Percentiles rank a stretch among this genome's conserved stretches.
phyloP scores from a whole-genome alignment of 2,888 invertebrate species.

The Hydroisotoma schaefferi region DNA sequence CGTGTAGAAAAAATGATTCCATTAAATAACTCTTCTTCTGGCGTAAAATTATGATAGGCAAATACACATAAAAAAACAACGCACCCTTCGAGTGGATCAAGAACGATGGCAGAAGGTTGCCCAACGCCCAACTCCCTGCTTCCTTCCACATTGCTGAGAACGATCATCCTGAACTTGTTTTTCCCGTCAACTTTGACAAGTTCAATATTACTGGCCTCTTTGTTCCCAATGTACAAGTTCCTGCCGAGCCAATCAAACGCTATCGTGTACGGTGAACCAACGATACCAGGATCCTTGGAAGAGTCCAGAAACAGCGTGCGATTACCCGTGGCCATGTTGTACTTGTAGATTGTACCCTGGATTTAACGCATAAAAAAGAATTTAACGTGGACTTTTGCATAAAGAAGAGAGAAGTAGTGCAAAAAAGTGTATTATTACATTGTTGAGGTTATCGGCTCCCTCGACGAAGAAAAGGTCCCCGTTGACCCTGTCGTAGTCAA shows the following conservation, averaged over 20 bases:
- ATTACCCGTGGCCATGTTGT: constrained; percentile 80
- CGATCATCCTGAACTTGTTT: constrained; percentile 73
- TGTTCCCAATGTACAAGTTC: constrained; percentile 89
- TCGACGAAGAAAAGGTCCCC: constrained; percentile 85
- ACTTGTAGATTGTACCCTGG: constrained; percentile 78
- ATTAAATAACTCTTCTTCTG: not conserved
- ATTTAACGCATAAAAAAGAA: constrained; percentile 3
- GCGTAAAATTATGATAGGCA: not conserved
- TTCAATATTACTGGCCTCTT: constrained; percentile 84
- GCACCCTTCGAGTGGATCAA: constrained; percentile 89
- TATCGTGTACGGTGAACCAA: constrained; percentile 84
- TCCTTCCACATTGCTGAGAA: constrained; percentile 82
- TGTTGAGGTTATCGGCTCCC: constrained; percentile 66
- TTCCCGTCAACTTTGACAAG: constrained; percentile 81
- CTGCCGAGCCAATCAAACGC: constrained; percentile 97
- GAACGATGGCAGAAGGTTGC: constrained; percentile 77
- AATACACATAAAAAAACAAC: constrained; percentile 47
- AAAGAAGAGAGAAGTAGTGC: not conserved
- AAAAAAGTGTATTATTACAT: constrained; percentile 49
- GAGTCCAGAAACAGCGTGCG: constrained; percentile 73
- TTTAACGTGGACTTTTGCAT: not conserved
- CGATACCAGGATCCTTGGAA: constrained; percentile 69
- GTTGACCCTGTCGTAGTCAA: constrained; percentile 86
- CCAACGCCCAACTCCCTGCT: constrained; percentile 69
- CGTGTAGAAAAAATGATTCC: constrained; percentile 53